These are phyloP conservation scores for Zeugodacus cucurbitae DNA, from an alignment of 1,140 invertebrate species.

Conservation along the genomic window DNA sequence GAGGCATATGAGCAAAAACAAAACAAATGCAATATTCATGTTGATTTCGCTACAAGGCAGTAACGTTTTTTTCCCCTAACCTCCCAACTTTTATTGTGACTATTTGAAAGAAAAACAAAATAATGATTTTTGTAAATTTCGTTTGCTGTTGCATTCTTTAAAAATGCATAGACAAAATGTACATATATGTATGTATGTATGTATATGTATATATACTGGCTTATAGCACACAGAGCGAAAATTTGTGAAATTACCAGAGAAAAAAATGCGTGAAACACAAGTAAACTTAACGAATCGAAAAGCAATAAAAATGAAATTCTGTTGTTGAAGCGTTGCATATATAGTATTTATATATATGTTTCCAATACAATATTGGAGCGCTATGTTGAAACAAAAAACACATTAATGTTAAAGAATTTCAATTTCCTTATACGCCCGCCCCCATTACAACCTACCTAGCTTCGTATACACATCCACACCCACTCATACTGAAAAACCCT, in stretches of 20 bases:
- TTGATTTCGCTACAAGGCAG: neutral
- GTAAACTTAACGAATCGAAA: conserved; percentile 20
- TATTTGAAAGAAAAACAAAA: neutral
- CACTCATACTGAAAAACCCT: neutral
- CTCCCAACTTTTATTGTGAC: neutral
- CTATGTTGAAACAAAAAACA: neutral
- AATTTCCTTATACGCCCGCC: neutral
- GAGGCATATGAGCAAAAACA: neutral
- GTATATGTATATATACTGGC: conserved; percentile 14
- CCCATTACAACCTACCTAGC: neutral
- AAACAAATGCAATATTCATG: neutral
- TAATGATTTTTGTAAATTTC: neutral
- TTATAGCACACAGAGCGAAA: neutral
- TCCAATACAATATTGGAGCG: too few relatives aligned
- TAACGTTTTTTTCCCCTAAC: neutral
- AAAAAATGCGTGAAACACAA: neutral
- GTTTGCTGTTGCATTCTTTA: neutral
- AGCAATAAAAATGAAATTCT: neutral
- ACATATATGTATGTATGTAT: neutral
- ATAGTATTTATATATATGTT: neutral
- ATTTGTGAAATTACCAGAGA: neutral
- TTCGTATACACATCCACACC: neutral
- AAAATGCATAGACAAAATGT: neutral
- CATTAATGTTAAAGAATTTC: neutral
- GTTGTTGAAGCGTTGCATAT: neutral